These are phyloP conservation scores for Etheostoma spectabile DNA, from an alignment of 2,113 vertebrate species.

Conservation along the genomic window DNA sequence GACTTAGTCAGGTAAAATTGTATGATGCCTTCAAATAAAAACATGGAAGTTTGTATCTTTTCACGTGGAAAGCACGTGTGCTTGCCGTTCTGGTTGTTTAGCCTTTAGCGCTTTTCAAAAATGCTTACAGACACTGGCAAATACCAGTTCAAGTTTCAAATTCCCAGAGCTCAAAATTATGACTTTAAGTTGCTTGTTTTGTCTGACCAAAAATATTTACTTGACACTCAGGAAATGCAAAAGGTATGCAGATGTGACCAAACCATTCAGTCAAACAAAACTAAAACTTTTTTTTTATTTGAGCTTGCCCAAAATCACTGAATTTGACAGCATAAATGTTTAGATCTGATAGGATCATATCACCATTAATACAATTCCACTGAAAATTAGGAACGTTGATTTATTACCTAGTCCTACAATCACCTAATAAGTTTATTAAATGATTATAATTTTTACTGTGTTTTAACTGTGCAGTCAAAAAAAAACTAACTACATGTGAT, in stretches of 20 bases:
- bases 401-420: neutral
- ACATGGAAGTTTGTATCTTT: no score
- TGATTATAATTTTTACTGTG: no score
- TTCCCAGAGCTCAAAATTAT: no score
- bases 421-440: no score
- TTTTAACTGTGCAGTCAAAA: neutral
- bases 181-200: no score
- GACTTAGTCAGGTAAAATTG: neutral
- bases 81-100: neutral
- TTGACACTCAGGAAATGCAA: neutral
- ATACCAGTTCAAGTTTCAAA: no score
- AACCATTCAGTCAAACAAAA: neutral
- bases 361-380: no score
- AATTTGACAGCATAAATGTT: no score
- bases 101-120: neutral
- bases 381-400: no score
- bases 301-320: no score
- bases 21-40: neutral
- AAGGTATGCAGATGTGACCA: neutral
- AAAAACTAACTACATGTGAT: neutral
- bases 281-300: neutral
- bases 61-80: neutral
- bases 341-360: no score
- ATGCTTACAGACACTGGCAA: neutral
- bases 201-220: no score